Percentiles rank a stretch among this genome's conserved stretches.
phyloP scores from a whole-genome alignment of 2,113 vertebrate species.

The Brachyhypopomus gauderio region DNA sequence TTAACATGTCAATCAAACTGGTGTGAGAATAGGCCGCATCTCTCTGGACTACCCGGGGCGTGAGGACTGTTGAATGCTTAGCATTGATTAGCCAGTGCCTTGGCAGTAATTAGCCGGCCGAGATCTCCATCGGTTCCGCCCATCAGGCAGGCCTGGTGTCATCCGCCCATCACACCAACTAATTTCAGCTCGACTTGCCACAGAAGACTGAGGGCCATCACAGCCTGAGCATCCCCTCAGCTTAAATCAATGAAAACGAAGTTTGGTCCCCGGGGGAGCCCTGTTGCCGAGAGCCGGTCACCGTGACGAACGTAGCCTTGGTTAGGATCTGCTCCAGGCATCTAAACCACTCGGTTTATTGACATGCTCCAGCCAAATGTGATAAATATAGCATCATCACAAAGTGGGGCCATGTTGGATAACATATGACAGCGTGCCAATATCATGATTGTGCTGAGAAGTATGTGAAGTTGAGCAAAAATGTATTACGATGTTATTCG shows the following conservation, averaged over 20 bases:
- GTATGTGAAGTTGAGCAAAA: conserved; percentile 10
- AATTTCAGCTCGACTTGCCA: conserved; percentile 36
- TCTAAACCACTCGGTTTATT: conserved; percentile 13
- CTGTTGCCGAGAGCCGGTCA: conserved; percentile 4
- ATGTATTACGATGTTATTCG: not conserved
- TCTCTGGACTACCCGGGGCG: not conserved
- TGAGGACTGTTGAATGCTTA: conserved; percentile 35
- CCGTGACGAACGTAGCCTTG: not conserved
- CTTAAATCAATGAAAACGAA: conserved; percentile 23
- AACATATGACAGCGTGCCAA: too few species aligned
- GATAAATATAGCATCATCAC: conserved; percentile 6
- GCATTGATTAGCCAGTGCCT: conserved; percentile 49
- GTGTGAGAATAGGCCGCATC: not conserved
- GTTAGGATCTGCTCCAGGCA: not conserved
- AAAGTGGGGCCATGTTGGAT: not conserved
- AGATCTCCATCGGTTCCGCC: conserved; percentile 49
- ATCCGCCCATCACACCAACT: conserved; percentile 30
- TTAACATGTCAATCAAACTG: conserved; percentile 34
- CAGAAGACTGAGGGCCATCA: not conserved
- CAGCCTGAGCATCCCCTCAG: not conserved
- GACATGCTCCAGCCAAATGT: conserved; percentile 19
- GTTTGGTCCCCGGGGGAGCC: not conserved
- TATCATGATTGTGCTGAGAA: not conserved
- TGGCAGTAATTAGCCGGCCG: conserved; percentile 37
- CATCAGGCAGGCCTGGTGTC: conserved; percentile 33